A percentile compares a stretch with the other conserved stretches of the same genome.
phyloP scores from a whole-genome alignment of 2,113 vertebrate species.

The Centropus bengalensis region DNA sequence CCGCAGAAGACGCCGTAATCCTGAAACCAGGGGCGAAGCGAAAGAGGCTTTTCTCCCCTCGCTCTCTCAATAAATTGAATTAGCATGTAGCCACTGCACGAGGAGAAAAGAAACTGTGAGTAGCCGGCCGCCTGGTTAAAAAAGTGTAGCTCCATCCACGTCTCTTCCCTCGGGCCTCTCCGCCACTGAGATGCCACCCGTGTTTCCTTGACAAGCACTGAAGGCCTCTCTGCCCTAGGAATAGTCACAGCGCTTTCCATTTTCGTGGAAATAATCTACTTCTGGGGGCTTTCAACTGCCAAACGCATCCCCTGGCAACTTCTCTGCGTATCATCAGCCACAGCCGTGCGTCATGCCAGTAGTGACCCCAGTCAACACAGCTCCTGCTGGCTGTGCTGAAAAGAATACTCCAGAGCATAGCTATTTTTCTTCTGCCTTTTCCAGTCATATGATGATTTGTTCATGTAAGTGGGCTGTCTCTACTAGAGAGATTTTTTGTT shows the following conservation, averaged over 20 bases:
- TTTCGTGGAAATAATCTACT: neutral
- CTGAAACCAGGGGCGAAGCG: neutral
- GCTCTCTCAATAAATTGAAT: neutral
- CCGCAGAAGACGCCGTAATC: neutral
- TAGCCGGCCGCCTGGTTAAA: neutral
- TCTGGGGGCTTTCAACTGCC: neutral
- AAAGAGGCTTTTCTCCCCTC: neutral
- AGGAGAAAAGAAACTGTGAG: neutral
- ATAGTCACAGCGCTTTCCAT: neutral
- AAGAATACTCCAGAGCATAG: neutral
- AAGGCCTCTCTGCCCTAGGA: neutral
- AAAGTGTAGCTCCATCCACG: neutral
- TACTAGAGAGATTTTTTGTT: neutral
- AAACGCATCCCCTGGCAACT: neutral
- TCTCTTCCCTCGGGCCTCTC: neutral
- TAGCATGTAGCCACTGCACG: neutral
- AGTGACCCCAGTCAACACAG: neutral
- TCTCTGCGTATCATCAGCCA: neutral
- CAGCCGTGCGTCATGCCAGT: neutral
- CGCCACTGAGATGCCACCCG: neutral
- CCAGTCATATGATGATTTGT: conserved; percentile 30
- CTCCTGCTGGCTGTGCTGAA: neutral
- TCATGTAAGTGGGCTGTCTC: neutral
- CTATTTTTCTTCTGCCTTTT: neutral
- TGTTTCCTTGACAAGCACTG: rapidly evolving